These are phyloP conservation scores for Protophormia terraenovae DNA, from an alignment of 2,888 invertebrate genomes.

Conservation along the genomic window DNA sequence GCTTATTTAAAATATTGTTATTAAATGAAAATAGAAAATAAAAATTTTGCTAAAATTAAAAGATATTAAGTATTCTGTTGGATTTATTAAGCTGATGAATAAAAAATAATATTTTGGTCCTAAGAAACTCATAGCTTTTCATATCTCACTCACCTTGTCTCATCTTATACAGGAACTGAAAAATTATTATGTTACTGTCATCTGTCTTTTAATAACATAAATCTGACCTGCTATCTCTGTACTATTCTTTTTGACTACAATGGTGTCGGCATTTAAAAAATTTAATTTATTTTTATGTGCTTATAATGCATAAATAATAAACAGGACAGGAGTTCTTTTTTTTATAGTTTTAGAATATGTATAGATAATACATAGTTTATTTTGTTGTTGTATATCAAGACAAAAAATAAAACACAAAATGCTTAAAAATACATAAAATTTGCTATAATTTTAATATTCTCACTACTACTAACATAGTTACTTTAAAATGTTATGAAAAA, in stretches of 20 bases:
- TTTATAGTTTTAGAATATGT: not conserved
- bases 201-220: not conserved
- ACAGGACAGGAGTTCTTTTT: conserved; percentile 19
- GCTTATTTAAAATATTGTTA: too few species aligned
- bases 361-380: not conserved
- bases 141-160: too few species aligned
- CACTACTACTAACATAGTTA: conserved; percentile 22
- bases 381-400: not conserved
- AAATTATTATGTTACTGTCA: not conserved
- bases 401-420: not conserved
- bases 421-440: conserved; percentile 2
- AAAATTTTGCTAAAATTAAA: too few species aligned
- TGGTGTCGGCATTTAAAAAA: conserved; percentile 21
- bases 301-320: conserved; percentile 61
- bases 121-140: too few species aligned
- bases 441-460: not conserved
- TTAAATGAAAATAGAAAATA: too few species aligned
- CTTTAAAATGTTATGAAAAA: conserved; percentile 11
- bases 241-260: not conserved
- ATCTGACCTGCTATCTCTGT: not conserved
- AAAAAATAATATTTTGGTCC: too few species aligned
- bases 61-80: too few species aligned
- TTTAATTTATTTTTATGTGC: conserved; percentile 41
- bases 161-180: too few species aligned
- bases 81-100: too few species aligned